Evolutionary conservation across 2,797 vertebrate genomes (phyloP).

Genomic region (Xenentodon cancila): DNA sequence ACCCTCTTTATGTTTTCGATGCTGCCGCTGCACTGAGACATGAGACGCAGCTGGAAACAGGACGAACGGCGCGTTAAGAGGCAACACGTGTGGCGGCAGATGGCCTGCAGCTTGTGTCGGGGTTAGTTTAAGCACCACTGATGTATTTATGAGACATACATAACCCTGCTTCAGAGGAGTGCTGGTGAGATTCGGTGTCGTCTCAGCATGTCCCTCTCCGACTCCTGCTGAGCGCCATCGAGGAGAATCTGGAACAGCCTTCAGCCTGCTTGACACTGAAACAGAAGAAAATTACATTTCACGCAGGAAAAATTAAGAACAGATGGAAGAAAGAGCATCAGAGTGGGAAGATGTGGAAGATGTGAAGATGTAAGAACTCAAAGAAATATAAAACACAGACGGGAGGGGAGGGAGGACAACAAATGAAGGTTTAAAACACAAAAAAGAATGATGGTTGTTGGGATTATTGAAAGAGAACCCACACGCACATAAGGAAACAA

Average conservation of each 20-base stretch:
- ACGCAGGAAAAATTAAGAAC: background rate
- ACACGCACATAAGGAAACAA: background rate
- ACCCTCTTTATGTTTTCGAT: conserved; percentile 75
- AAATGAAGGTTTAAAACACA: background rate
- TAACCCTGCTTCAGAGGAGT: conserved; percentile 84
- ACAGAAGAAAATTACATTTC: background rate
- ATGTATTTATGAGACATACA: conserved; percentile 77
- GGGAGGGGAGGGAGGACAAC: no score
- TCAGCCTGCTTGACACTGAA: conserved; percentile 67
- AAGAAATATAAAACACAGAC: no score
- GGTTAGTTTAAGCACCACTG: background rate
- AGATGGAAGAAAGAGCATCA: background rate
- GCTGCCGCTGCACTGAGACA: conserved; percentile 81
- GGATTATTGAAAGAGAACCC: background rate
- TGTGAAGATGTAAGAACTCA: no score
- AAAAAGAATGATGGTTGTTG: background rate
- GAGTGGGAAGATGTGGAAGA: no score
- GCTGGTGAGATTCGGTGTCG: conserved; percentile 77
- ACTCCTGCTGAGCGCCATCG: conserved; percentile 82
- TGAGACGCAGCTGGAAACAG: conserved; percentile 81
- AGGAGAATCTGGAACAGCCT: conserved; percentile 69
- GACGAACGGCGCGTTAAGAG: conserved; percentile 12
- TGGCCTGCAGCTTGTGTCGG: background rate
- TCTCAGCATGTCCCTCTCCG: conserved; percentile 45
- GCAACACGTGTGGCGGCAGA: background rate